A percentile compares a stretch with the other conserved stretches of the same genome.
phyloP scores from a whole-genome alignment of 1,140 invertebrate genomes.

The Trachymyrmex septentrionalis region DNA sequence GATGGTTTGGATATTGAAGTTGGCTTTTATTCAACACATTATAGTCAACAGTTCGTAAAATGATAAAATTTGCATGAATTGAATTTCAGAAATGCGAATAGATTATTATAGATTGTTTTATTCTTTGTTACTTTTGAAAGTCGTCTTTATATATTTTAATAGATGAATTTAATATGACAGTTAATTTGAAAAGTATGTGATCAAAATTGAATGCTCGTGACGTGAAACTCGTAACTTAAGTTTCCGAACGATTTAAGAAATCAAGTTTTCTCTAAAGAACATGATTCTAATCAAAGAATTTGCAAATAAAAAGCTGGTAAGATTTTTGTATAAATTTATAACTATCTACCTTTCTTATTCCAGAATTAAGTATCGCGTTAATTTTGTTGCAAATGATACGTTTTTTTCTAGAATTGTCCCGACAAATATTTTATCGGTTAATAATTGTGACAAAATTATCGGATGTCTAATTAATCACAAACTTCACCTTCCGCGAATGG shows the following conservation, averaged over 20 bases:
- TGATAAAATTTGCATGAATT: neutral
- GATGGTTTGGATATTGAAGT: neutral
- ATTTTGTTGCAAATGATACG: neutral
- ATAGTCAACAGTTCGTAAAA: neutral
- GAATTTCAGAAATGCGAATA: neutral
- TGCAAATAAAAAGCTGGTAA: neutral
- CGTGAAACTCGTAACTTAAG: neutral
- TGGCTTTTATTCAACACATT: neutral
- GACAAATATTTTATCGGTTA: neutral
- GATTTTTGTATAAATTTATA: constrained; percentile 1
- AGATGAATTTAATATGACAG: neutral
- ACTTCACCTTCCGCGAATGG: neutral
- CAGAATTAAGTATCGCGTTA: neutral
- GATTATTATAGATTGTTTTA: neutral
- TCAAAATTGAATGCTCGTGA: neutral
- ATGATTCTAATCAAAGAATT: neutral
- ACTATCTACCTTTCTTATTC: neutral
- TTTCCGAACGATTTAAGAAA: neutral
- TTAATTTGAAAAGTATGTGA: neutral
- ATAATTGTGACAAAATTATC: constrained; percentile 32
- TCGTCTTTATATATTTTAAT: neutral
- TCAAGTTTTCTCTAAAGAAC: neutral
- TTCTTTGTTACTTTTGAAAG: neutral
- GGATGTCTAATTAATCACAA: constrained; percentile 39
- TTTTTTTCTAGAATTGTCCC: neutral